These are phyloP conservation scores for Chromobotia macracanthus DNA, from an alignment of 2,797 vertebrate species.

Conservation along the genomic window DNA sequence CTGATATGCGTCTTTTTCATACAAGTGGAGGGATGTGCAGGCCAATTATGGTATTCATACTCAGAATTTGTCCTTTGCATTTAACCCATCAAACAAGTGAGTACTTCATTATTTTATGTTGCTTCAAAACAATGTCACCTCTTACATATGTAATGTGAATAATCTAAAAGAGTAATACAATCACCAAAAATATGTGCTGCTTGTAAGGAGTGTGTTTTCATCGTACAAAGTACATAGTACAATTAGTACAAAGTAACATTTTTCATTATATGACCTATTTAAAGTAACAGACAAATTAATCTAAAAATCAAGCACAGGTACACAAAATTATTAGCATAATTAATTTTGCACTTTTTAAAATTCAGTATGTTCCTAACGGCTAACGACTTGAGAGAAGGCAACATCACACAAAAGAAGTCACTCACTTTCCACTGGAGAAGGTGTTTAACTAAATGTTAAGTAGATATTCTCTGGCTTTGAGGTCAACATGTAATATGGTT, in stretches of 20 bases:
- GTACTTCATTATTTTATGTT: not conserved
- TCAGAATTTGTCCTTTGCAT: too few relatives aligned
- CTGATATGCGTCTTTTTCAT: too few relatives aligned
- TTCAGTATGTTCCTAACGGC: not conserved
- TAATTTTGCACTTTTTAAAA: not conserved
- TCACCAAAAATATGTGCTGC: not conserved
- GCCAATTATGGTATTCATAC: too few relatives aligned
- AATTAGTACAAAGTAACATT: too few relatives aligned
- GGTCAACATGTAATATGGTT: constrained; percentile 50
- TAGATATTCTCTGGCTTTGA: constrained; percentile 44
- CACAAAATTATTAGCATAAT: not conserved
- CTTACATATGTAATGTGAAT: not conserved
- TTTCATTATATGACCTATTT: constrained; percentile 1
- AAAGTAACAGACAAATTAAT: not conserved
- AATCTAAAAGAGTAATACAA: not conserved
- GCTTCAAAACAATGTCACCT: not conserved
- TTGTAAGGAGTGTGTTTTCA: not conserved
- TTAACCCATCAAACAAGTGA: too few relatives aligned
- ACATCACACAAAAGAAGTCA: not conserved
- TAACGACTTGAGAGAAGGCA: not conserved
- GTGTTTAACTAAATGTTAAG: constrained; percentile 54
- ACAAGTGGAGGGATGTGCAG: too few relatives aligned
- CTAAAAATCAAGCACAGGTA: not conserved
- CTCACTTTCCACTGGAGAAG: not conserved
- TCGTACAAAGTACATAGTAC: too few relatives aligned